Conservation (phyloP, 2,888 invertebrate species). For the Eristalis tenax region DNA sequence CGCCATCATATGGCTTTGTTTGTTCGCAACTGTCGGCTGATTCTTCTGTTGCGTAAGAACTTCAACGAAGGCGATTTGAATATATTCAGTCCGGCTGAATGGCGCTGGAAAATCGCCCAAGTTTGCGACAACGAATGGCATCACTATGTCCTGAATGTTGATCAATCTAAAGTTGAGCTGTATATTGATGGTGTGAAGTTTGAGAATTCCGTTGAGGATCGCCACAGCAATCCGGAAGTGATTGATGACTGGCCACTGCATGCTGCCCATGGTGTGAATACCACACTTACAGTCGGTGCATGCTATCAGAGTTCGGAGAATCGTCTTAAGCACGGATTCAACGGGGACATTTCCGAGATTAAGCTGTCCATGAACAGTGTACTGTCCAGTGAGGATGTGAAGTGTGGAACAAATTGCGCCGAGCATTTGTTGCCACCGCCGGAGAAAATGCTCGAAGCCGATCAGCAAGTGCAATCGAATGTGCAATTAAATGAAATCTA, state of each 20-base stretch:
- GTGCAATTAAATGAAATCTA: conserved; percentile 88
- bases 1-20: conserved; percentile 99
- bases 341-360: conserved; percentile 81
- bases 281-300: conserved; percentile 96
- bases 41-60: conserved; percentile 94
- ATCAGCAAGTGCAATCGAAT: conserved; percentile 89
- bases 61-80: conserved; percentile 95
- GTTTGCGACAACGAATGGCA: conserved; percentile 99
- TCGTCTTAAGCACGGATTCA: conserved; percentile 89
- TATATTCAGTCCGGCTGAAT: conserved; percentile 98
- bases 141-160: conserved; percentile 96
- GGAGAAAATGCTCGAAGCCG: conserved; percentile 88
- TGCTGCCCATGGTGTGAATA: conserved; percentile 95
- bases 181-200: conserved; percentile 90
- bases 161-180: conserved; percentile 91
- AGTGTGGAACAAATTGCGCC: conserved; percentile 80
- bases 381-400: conserved; percentile 77
- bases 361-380: conserved; percentile 77
- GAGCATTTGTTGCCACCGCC: conserved; percentile 83
- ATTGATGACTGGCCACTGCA: conserved; percentile 99
- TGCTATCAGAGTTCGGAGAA: conserved; percentile 98
- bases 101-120: conserved; percentile 98
- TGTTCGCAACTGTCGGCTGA: conserved; percentile 97
- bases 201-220: conserved; percentile 80
- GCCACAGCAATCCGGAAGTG: conserved; percentile 94